Base-by-base conservation (phyloP, 2,113 vertebrate genomes). In the Tylochromis polylepis region DNA sequence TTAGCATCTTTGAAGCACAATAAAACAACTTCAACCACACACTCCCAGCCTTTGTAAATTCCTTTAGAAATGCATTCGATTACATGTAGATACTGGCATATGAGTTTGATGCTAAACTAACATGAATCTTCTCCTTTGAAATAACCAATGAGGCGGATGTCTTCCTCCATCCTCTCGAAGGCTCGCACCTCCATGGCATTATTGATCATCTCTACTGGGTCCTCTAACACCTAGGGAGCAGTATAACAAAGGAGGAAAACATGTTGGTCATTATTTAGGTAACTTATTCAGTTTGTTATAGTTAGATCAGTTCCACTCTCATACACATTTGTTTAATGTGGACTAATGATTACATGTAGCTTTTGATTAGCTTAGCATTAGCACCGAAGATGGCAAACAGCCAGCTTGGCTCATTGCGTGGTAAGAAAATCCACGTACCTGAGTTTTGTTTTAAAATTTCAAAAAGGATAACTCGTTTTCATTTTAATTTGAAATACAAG, bases 51-150 rank as follows among this genome's bases (percentile, higher is more conserved):
- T 15, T 22, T 49, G 3, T 43, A 20, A 49, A 70, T 56, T 41
- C 9, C 18, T 77, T 62, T 8, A 31, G 15, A 31, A 24, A 58
- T 20, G n/a, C 11, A 49, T 79, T 41, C 9, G 36, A 46, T 12
- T 34, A 51, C 29, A 36, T 29, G 58, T 31, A 58, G 46, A 49
- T 12, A 49, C 5, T 31, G 12, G 9, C 6, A 14, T 34, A 29
- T 9, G 27, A 65, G 4, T 77, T 77, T 77, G 46, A 49, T 22
- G 10, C 22, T 41, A 7, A 70, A 92, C 98, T 97, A 94, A 99
- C 98, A 93, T 3, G 97, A 98, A 70, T 98, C 98, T 85, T 97
- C 97, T 85, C 97, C 97, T 95, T 97, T 99, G 94, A 99, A 99
- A 95, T 97, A 99, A 82, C 98, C 98, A 0, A 99, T 98, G 87